Conservation (phyloP, 2,113 vertebrate genomes). For the Sciurus niger region DNA sequence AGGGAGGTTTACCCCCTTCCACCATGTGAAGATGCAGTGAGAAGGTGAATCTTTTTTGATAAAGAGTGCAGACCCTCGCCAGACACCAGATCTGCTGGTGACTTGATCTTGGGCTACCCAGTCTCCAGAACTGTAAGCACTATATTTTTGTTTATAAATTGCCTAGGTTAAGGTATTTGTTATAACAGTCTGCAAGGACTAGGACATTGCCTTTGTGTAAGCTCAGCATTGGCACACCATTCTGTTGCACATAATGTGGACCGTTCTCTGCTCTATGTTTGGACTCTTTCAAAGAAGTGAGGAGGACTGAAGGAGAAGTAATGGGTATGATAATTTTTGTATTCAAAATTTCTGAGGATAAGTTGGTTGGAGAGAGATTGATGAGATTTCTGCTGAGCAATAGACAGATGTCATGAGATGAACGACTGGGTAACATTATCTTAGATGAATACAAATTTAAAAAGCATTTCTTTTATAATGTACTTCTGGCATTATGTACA, state of each 20-base stretch:
- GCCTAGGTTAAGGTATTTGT: neutral
- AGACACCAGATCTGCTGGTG: neutral
- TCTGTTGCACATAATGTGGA: neutral
- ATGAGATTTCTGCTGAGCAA: constrained; percentile 31
- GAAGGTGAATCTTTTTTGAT: neutral
- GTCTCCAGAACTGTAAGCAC: neutral
- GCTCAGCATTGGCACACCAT: neutral
- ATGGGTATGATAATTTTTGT: neutral
- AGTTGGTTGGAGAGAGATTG: neutral
- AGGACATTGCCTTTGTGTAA: neutral
- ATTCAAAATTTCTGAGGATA: constrained; percentile 6
- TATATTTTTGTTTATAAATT: neutral
- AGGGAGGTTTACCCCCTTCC: neutral
- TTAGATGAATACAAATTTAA: neutral
- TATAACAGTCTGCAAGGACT: neutral
- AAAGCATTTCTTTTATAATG: constrained; percentile 39
- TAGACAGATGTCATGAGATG: neutral
- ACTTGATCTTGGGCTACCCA: neutral
- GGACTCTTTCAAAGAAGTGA: neutral
- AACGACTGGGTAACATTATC: neutral
- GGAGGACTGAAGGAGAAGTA: neutral
- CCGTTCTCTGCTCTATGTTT: neutral
- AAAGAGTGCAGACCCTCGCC: neutral
- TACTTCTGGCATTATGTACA: neutral
- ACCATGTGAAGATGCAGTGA: too few relatives aligned